Base-by-base conservation (phyloP, 1,140 invertebrate species). In the Polyergus mexicanus region DNA sequence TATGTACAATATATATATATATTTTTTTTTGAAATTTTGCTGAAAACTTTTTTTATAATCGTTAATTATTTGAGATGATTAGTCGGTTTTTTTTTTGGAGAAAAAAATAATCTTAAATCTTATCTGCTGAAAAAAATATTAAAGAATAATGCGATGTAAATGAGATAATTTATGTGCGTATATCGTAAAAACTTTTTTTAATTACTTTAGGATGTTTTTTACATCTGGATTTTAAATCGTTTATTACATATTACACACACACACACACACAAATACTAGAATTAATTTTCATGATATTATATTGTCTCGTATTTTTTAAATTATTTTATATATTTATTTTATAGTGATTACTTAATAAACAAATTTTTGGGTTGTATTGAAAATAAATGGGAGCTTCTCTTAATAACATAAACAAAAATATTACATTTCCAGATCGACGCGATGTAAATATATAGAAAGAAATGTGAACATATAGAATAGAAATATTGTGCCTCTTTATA, bases 381-480 rank as follows among this genome's bases (percentile, higher is more conserved):
- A 56, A 56, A 54, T 22, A 35, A 72, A 72, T 35, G 51, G 13
- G 16, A 32, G 19, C 25, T 44, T 32, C 7, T 66, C 5, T 28
- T 47, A 41, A 66, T 38, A 19, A 62, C 3, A 16, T 8, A n/a
- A n/a, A 66, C 19, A 35, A 22, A 66, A 78, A 51, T n/a, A 13
- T 78, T n/a, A 32, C 11, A 10, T 28, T 69, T 1, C 32, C 22
- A 68, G 56, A 68, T 71, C 51, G 10, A 10, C 13, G 47, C n/a
- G 16, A 51, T 25, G 5, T 51, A 51, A 51, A 51, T 25, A 11
- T 38, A 69, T n/a, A 32, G 51, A 5, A 41, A 56, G 10, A 56
- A 51, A 51, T 6, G 47, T 69, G 71, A 81, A 81, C 71, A 81
- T 69, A 44, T 44, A 44, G 10, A 8, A 44, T 41, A 41, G 8